Evolutionary conservation across 35 echinoderm and acorn worm genomes (phyloP).

Genomic region (Holothuria glaberrima): DNA sequence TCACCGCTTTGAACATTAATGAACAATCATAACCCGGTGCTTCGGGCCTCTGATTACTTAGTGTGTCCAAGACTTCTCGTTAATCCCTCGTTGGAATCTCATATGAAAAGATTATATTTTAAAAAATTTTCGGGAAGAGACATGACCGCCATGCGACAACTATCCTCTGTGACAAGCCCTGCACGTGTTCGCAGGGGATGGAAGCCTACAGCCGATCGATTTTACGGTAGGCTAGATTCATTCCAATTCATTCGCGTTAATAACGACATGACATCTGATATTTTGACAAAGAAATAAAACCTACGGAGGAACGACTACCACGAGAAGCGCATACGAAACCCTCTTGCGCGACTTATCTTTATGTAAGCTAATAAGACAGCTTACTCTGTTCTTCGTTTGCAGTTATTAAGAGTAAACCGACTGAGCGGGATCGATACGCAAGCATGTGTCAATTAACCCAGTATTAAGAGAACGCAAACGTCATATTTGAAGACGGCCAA

Average conservation of each 20-base stretch:
- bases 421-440: conserved; percentile 34
- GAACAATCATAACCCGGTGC: too few relatives aligned
- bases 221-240: too few relatives aligned
- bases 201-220: too few relatives aligned
- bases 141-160: too few relatives aligned
- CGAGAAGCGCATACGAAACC: not conserved
- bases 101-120: too few relatives aligned
- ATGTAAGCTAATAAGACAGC: conserved; percentile 5
- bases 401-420: conserved; percentile 14
- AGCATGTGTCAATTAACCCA: conserved; percentile 50
- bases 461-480: conserved; percentile 5
- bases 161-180: too few relatives aligned
- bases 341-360: not conserved
- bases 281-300: conserved; percentile 20
- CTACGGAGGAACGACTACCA: not conserved
- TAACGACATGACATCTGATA: conserved; percentile 36
- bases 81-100: too few relatives aligned
- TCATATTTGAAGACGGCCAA: conserved; percentile 29
- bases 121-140: too few relatives aligned
- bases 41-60: too few relatives aligned
- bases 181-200: too few relatives aligned
- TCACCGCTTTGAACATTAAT: too few relatives aligned
- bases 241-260: conserved; percentile 26
- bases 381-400: conserved; percentile 13
- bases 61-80: too few relatives aligned